Conservation (phyloP, 2,113 vertebrate genomes). For the Ellobius talpinus region DNA sequence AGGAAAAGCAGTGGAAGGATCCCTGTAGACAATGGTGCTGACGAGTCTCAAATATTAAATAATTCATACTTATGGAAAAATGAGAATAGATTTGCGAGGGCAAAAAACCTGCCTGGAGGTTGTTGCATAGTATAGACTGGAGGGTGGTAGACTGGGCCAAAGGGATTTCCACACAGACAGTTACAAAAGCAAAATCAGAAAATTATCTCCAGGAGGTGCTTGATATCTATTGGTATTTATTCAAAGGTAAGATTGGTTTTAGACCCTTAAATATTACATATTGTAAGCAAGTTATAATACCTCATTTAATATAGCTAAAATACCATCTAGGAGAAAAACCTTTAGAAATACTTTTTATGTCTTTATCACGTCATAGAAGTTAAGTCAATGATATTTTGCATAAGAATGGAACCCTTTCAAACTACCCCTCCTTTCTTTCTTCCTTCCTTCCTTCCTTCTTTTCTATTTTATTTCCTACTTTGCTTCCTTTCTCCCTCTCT, state of each 20-base stretch:
- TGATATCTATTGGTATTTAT: not conserved
- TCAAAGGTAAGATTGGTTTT: not conserved
- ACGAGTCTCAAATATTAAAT: not conserved
- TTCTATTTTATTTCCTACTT: rapidly evolving
- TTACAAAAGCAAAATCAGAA: not conserved
- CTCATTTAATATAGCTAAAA: not conserved
- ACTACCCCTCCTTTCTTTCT: not conserved
- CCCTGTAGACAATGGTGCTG: not conserved
- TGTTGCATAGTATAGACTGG: not conserved
- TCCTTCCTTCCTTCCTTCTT: too few relatives aligned
- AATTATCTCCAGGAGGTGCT: not conserved
- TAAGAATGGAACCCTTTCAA: not conserved
- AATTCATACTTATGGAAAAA: not conserved
- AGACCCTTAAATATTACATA: not conserved
- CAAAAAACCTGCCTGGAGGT: not conserved
- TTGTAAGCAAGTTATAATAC: not conserved
- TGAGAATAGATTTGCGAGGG: not conserved
- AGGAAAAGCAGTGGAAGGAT: not conserved
- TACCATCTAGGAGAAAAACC: too few relatives aligned
- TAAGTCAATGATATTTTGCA: not conserved
- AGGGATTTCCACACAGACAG: not conserved
- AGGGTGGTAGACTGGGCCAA: not conserved
- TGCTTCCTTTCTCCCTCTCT: too few relatives aligned
- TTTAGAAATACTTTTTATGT: rapidly evolving
- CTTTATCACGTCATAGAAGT: not conserved